Evolutionary conservation across 2,888 invertebrate species (phyloP).

Genomic region (Adelphocoris suturalis): DNA sequence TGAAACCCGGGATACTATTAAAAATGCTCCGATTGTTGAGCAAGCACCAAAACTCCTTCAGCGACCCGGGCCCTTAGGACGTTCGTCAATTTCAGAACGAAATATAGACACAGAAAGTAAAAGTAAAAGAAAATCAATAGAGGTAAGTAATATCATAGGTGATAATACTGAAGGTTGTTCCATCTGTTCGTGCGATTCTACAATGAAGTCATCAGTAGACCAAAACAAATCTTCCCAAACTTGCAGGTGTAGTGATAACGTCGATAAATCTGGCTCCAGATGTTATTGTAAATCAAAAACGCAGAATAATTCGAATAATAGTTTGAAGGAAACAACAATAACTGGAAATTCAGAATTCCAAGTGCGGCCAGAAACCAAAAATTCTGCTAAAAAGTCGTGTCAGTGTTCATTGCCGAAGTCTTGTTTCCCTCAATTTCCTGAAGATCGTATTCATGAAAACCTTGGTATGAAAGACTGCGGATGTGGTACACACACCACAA

Average conservation of each 20-base stretch:
- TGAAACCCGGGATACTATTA: neutral
- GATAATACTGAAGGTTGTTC: no score
- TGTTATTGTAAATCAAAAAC: no score
- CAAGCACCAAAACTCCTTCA: slow-evolving; percentile 3
- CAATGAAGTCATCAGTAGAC: no score
- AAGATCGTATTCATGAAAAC: neutral
- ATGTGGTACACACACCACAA: neutral
- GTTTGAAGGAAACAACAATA: no score
- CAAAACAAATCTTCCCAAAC: no score
- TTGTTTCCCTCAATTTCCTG: slow-evolving; percentile 48
- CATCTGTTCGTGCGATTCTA: no score
- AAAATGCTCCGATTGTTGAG: neutral
- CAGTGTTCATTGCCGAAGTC: slow-evolving; percentile 19
- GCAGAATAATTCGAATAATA: no score
- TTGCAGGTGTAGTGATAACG: no score
- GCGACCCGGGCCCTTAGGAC: neutral
- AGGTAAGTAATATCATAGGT: neutral
- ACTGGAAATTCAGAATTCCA: neutral
- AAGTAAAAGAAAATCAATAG: neutral
- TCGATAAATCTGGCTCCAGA: no score
- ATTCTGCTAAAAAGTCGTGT: slow-evolving; percentile 3
- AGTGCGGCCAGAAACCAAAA: no score
- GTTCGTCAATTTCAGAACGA: neutral
- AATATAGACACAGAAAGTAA: neutral
- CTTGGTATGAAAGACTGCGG: neutral